These are phyloP conservation scores for Pseudomyrmex cubaensis DNA, from an alignment of 1,140 invertebrate genomes.

Conservation along the genomic window DNA sequence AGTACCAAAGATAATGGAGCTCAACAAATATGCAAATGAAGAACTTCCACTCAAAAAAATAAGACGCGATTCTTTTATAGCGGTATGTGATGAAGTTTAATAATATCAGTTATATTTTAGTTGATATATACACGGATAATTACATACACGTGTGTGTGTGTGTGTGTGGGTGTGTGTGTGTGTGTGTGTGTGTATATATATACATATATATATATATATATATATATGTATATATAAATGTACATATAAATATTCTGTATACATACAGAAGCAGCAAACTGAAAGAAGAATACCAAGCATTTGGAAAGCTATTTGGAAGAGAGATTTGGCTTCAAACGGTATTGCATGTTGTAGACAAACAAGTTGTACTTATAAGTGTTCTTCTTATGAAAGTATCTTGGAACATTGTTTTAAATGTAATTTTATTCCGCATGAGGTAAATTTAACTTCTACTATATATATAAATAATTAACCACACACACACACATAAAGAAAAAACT, in stretches of 20 bases:
- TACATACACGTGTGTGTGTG: background rate
- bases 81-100: constrained; percentile 30
- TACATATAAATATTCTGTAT: constrained; percentile 66
- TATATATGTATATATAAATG: constrained; percentile 32
- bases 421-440: constrained; percentile 75
- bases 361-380: constrained; percentile 73
- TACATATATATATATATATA: background rate
- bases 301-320: constrained; percentile 76
- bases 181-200: no score
- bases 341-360: constrained; percentile 74
- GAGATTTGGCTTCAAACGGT: constrained; percentile 67
- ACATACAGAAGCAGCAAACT: constrained; percentile 70
- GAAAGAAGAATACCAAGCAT: constrained; percentile 73
- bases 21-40: constrained; percentile 72
- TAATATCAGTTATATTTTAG: no score
- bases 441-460: background rate
- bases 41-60: constrained; percentile 25
- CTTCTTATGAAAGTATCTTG: constrained; percentile 73
- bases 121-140: background rate
- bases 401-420: constrained; percentile 78
- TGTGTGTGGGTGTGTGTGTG: no score
- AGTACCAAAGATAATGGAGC: constrained; percentile 78
- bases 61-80: background rate
- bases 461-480: no score
- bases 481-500: background rate